Evolutionary conservation across 2,113 vertebrate species (phyloP), one percentile per base, ranked within the genome.

Genomic region (Pholis gunnellus): DNA sequence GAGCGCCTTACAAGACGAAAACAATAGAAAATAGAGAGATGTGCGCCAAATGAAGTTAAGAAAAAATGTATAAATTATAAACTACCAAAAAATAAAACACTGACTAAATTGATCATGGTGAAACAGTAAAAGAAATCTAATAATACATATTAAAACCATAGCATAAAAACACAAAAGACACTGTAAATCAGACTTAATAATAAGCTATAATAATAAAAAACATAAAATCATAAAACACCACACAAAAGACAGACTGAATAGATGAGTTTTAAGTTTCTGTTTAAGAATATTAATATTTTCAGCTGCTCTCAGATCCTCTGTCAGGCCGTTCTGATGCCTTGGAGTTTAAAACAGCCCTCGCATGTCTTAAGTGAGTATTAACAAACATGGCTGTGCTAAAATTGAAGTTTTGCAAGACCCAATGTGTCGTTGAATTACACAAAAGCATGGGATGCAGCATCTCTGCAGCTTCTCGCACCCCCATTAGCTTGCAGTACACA

Each of bases 371-470:
- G 67, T 27, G 25, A 75, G 42, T 34, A 20, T 44, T 4, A 44
- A 18, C 31, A 38, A 59, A 63, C 34, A 54, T 34, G 22, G 10
- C 13, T 38, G 10, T 56, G 54, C 64, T 36, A 6, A 56, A 57
- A 54, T 40, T 8, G 1, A 36, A 29, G 4, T 27, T 59, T 36
- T 59, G 73, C 42, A 70, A 70, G 29, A 27, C 46, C n/a, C 40
- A 69, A 61, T 84, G 68, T 22, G 48, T 31, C 40, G 59, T 10
- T 13, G 36, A 75, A 64, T 29, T 3, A 20, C 25, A 67, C 29
- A 72, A 52, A 82, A 40, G 22, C 70, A 34, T 44, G 54, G 54
- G 36, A 50, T 48, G 34, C 64, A 75, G 38, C 17, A 29, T 36
- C n/a, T 38, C 18, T 52, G 61, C 60, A 57, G 40, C 54, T 14